These are phyloP conservation scores for Pithys albifrons DNA, from an alignment of 2,113 vertebrate genomes.

Conservation along the genomic window DNA sequence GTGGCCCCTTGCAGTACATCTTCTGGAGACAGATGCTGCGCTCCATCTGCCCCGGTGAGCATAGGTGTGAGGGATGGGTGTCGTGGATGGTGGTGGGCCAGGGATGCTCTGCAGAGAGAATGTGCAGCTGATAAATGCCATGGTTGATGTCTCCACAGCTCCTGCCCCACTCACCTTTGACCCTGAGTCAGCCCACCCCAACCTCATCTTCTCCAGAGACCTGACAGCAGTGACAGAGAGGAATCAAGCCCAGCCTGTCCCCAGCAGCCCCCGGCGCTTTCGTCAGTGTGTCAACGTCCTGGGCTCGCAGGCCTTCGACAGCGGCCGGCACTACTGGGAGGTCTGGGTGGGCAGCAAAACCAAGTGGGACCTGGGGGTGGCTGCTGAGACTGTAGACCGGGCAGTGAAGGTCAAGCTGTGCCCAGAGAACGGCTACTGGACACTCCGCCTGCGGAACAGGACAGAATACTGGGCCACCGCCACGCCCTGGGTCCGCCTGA, in stretches of 20 bases:
- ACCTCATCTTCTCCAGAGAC: slow-evolving; percentile 78
- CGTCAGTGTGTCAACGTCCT: slow-evolving; percentile 84
- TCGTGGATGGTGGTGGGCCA: rapidly evolving
- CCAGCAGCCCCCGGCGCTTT: slow-evolving; percentile 72
- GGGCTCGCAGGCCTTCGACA: slow-evolving; percentile 71
- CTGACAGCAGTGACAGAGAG: slow-evolving; percentile 77
- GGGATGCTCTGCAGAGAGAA: neutral
- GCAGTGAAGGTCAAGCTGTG: slow-evolving; percentile 77
- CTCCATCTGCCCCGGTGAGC: slow-evolving; percentile 79
- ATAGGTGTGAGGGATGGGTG: rapidly evolving
- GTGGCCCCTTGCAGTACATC: slow-evolving; percentile 83
- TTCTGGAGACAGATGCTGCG: slow-evolving; percentile 83
- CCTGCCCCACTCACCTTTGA: slow-evolving; percentile 81
- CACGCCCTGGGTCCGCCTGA: slow-evolving; percentile 79
- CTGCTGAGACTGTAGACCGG: slow-evolving; percentile 75
- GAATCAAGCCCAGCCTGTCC: neutral
- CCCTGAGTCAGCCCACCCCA: slow-evolving; percentile 82
- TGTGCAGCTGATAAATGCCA: rapidly evolving
- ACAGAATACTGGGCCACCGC: slow-evolving; percentile 76
- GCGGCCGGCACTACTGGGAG: slow-evolving; percentile 86
- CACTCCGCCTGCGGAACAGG: slow-evolving; percentile 78
- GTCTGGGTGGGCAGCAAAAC: slow-evolving; percentile 82
- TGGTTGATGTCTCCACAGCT: slow-evolving; percentile 47
- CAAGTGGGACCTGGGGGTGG: slow-evolving; percentile 89
- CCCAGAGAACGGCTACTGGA: slow-evolving; percentile 84